Percentiles rank a stretch among this genome's conserved stretches.
These are phyloP conservation scores for Bombus cullumanus DNA, from an alignment of 1,140 invertebrate genomes.

Conservation along the genomic window DNA sequence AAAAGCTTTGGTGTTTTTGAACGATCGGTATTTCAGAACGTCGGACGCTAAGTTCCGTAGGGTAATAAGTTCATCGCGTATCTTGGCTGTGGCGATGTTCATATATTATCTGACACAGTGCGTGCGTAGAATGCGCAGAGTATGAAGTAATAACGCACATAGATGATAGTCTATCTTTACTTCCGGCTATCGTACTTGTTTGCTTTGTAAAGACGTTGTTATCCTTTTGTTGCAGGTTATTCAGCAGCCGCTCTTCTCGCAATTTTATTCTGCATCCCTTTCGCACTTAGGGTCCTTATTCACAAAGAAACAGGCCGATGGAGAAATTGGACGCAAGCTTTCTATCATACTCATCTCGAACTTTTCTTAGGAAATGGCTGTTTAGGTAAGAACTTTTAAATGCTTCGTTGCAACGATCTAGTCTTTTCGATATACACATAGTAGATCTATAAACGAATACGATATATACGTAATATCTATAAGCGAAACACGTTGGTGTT, in stretches of 20 bases:
- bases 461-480: too few relatives aligned
- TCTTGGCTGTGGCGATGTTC: too few relatives aligned
- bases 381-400: conserved; percentile 81
- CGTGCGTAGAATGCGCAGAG: not conserved
- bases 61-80: too few relatives aligned
- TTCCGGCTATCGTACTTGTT: not conserved
- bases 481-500: not conserved
- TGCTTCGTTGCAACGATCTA: not conserved
- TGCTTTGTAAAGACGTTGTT: not conserved
- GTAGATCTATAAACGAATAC: not conserved
- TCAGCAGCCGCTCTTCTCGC: conserved; percentile 88
- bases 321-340: conserved; percentile 86
- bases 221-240: conserved; percentile 83
- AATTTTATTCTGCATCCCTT: conserved; percentile 88
- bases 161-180: not conserved
- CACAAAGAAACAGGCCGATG: conserved; percentile 87
- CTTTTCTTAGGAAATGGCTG: conserved; percentile 90
- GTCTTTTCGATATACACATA: not conserved
- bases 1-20: too few relatives aligned
- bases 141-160: not conserved
- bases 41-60: too few relatives aligned
- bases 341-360: conserved; percentile 89
- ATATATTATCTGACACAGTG: too few relatives aligned
- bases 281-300: conserved; percentile 87
- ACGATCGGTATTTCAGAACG: too few relatives aligned